Conservation (phyloP, 2,797 vertebrate genomes). For the Rhinella marina region DNA sequence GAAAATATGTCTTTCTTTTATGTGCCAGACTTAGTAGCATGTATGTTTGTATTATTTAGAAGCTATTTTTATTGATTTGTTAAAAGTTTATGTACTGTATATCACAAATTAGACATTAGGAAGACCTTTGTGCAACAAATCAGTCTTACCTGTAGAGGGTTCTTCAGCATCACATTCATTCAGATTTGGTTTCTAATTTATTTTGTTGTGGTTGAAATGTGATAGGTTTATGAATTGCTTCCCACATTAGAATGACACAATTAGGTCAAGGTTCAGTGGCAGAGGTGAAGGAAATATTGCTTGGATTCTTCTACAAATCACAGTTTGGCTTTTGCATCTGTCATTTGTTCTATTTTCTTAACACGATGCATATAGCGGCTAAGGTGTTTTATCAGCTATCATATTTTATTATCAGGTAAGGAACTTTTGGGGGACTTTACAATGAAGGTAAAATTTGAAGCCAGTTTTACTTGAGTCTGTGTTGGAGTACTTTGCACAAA, state of each 20-base stretch:
- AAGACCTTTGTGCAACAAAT: background rate
- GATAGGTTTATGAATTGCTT: conserved; percentile 19
- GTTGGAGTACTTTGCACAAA: too few relatives aligned
- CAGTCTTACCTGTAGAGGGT: background rate
- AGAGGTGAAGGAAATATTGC: conserved; percentile 2
- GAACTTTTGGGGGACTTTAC: background rate
- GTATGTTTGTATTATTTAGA: too few relatives aligned
- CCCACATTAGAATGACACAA: background rate
- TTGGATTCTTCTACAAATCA: background rate
- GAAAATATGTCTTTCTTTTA: too few relatives aligned
- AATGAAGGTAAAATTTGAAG: too few relatives aligned
- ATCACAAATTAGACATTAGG: background rate
- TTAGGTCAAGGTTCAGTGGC: background rate
- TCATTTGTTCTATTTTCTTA: background rate
- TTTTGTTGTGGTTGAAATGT: conserved; percentile 18
- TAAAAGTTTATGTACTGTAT: too few relatives aligned
- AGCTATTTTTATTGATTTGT: too few relatives aligned
- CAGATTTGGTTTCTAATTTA: conserved; percentile 9
- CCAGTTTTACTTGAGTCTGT: too few relatives aligned
- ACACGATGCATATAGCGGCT: too few relatives aligned
- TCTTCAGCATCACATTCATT: background rate
- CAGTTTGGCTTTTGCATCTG: background rate
- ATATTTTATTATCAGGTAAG: background rate
- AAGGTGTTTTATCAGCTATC: background rate
- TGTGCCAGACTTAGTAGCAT: too few relatives aligned